Evolutionary conservation across 2,888 invertebrate genomes (phyloP).

Genomic region (Thelaira solivaga): DNA sequence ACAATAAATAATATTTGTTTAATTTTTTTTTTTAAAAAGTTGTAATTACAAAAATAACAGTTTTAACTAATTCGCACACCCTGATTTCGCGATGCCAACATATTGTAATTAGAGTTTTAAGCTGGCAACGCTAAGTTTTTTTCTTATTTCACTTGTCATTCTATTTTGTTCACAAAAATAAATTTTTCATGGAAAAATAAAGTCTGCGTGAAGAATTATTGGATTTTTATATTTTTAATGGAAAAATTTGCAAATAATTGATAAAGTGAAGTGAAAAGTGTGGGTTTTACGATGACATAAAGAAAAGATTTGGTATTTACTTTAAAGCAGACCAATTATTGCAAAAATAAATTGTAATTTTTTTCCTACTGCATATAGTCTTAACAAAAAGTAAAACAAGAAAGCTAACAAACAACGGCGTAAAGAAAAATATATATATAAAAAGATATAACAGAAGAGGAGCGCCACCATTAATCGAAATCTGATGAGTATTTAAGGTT

Average conservation of each 20-base stretch:
- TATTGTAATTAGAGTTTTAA: neutral
- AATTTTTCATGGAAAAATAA: slow-evolving; percentile 42
- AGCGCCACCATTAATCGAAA: slow-evolving; percentile 29
- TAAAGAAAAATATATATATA: slow-evolving; percentile 19
- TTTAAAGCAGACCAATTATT: slow-evolving; percentile 3
- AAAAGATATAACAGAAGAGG: slow-evolving; percentile 29
- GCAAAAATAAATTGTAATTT: slow-evolving; percentile 1
- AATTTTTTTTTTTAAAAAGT: neutral
- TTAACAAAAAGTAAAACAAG: slow-evolving; percentile 42
- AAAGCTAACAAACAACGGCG: slow-evolving; percentile 43
- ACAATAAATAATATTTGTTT: neutral
- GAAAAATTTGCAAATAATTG: slow-evolving; percentile 20
- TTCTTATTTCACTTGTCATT: slow-evolving; percentile 52
- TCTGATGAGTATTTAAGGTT: slow-evolving; percentile 33
- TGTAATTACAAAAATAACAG: too few relatives aligned
- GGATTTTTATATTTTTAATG: slow-evolving; percentile 46
- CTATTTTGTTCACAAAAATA: slow-evolving; percentile 53
- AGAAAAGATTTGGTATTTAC: neutral
- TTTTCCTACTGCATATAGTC: slow-evolving; percentile 38
- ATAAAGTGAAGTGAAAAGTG: slow-evolving; percentile 1
- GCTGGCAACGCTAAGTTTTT: slow-evolving; percentile 28
- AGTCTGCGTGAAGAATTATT: slow-evolving; percentile 25
- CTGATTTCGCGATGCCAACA: neutral
- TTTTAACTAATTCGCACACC: neutral
- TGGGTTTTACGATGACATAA: slow-evolving; percentile 3